Evolutionary conservation across 2,797 vertebrate genomes (phyloP).

Genomic region (Columba guinea): DNA sequence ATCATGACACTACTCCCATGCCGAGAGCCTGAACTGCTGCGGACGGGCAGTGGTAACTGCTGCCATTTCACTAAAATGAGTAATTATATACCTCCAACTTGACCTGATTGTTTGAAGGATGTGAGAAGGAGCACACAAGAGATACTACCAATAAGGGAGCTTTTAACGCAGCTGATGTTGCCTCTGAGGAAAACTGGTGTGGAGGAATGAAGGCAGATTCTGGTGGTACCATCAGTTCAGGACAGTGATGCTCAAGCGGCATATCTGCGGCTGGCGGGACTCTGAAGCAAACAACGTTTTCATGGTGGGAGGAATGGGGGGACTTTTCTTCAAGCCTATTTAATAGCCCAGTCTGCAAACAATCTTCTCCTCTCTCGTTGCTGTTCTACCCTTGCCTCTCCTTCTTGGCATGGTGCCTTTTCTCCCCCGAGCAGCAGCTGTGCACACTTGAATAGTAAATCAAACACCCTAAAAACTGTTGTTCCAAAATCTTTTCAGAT

Average conservation of each 20-base stretch:
- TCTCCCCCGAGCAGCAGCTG: slow-evolving; percentile 63
- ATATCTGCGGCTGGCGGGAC: not conserved
- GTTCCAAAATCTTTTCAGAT: slow-evolving; percentile 71
- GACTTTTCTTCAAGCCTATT: slow-evolving; percentile 46
- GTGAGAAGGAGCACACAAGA: not conserved
- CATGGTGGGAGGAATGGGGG: not conserved
- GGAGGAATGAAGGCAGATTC: not conserved
- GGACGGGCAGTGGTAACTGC: not conserved
- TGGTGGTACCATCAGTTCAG: not conserved
- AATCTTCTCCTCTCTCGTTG: slow-evolving; percentile 53
- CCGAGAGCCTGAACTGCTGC: not conserved
- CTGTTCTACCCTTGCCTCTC: slow-evolving; percentile 32
- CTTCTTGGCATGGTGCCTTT: slow-evolving; percentile 65
- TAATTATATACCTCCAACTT: slow-evolving; percentile 45
- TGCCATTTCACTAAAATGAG: slow-evolving; percentile 33
- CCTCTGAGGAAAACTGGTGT: not conserved
- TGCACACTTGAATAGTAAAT: slow-evolving; percentile 75
- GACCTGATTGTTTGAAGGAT: slow-evolving; percentile 1
- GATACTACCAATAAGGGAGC: not conserved
- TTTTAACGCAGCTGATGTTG: not conserved
- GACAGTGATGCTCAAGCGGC: not conserved
- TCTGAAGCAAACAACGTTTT: slow-evolving; percentile 36
- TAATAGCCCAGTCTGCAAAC: slow-evolving; percentile 66
- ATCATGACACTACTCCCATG: not conserved
- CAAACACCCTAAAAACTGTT: slow-evolving; percentile 69